A percentile compares a stretch with the other conserved stretches of the same genome.
These are phyloP conservation scores for Sinocyclocheilus grahami DNA, from an alignment of 2,113 vertebrate species.

Conservation along the genomic window DNA sequence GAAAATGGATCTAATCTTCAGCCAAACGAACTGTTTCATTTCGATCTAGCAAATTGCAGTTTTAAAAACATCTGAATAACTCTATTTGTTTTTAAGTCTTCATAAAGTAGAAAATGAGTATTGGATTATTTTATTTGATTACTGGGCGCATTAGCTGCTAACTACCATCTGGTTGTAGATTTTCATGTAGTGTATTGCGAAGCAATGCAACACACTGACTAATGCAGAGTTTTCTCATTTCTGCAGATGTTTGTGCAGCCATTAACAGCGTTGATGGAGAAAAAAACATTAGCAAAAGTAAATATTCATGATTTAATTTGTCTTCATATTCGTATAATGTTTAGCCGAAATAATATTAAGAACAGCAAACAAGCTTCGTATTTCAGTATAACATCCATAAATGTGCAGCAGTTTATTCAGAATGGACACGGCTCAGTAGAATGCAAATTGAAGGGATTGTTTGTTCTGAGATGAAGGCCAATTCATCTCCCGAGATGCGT, in stretches of 20 bases:
- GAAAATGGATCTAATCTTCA: conserved; percentile 29
- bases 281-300: conserved; percentile 42
- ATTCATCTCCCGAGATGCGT: conserved; percentile 10
- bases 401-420: conserved; percentile 11
- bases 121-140: conserved; percentile 41
- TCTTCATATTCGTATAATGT: background rate
- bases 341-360: conserved; percentile 23
- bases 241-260: conserved; percentile 38
- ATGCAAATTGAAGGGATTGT: conserved; percentile 35
- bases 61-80: conserved; percentile 37
- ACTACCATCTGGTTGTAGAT: conserved; percentile 33
- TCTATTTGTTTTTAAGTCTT: conserved; percentile 37
- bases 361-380: conserved; percentile 28
- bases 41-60: conserved; percentile 26
- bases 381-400: conserved; percentile 17
- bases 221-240: conserved; percentile 24
- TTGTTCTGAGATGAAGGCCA: conserved; percentile 26
- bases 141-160: conserved; percentile 14
- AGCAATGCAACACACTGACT: conserved; percentile 7
- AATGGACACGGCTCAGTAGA: conserved; percentile 6
- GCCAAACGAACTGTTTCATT: conserved; percentile 27
- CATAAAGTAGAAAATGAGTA: conserved; percentile 35
- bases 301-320: conserved; percentile 40
- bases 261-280: conserved; percentile 8
- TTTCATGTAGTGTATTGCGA: conserved; percentile 12